phyloP scores from a whole-genome alignment of 1,140 invertebrate species.

The Zeugodacus cucurbitae region DNA sequence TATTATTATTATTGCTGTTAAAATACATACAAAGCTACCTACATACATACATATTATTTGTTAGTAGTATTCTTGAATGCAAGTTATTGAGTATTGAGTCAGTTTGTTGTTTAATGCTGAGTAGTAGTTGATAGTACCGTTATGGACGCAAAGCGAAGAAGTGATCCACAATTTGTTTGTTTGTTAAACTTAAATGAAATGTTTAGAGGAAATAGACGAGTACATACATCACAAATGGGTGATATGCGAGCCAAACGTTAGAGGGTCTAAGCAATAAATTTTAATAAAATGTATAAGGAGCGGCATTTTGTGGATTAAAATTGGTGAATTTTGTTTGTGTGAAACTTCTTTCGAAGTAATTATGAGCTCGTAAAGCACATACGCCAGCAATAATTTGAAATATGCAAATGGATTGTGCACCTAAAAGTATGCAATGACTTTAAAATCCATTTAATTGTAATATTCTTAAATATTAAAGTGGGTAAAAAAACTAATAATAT shows the following conservation, averaged over 20 bases:
- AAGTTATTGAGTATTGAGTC: not conserved
- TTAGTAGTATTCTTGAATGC: not conserved
- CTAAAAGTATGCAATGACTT: not conserved
- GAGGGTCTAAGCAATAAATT: no score
- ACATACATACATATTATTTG: not conserved
- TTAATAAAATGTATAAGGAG: no score
- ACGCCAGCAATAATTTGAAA: not conserved
- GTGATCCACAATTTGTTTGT: not conserved
- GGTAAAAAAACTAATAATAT: no score
- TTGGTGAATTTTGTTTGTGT: no score
- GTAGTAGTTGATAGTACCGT: not conserved
- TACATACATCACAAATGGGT: not conserved
- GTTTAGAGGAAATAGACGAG: not conserved
- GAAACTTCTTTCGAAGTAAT: no score
- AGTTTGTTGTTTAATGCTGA: not conserved
- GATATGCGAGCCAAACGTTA: no score
- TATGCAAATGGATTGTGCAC: not conserved
- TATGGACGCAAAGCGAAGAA: not conserved
- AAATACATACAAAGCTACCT: not conserved
- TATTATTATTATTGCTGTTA: not conserved
- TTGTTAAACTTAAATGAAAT: not conserved
- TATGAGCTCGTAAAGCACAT: no score
- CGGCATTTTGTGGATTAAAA: not conserved
- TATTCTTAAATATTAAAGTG: no score
- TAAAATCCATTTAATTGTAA: not conserved